phyloP scores from a whole-genome alignment of 2,888 invertebrate species.

The Ecliptopera silaceata region DNA sequence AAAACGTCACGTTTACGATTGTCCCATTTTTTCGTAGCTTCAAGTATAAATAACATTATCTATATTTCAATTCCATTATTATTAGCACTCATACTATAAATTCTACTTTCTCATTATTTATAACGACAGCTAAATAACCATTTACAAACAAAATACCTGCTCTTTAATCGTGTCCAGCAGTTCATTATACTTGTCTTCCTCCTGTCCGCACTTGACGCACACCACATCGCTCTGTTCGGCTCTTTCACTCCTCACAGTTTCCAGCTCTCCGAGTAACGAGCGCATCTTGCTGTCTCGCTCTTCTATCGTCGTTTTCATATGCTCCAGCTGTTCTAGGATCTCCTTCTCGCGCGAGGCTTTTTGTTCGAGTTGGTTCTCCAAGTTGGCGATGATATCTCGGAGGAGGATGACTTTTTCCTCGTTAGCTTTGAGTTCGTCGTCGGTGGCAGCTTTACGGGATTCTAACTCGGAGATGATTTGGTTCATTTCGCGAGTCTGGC shows the following conservation, averaged over 20 bases:
- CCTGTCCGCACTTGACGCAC: constrained; percentile 57
- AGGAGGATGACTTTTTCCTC: constrained; percentile 89
- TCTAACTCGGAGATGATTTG: constrained; percentile 84
- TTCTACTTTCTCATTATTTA: too few species aligned
- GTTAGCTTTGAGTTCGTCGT: constrained; percentile 88
- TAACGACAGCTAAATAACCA: background rate
- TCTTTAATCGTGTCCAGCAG: constrained; percentile 63
- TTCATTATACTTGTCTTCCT: constrained; percentile 56
- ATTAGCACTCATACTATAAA: too few species aligned
- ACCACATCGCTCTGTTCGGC: constrained; percentile 66
- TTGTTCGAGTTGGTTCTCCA: constrained; percentile 89
- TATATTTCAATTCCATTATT: too few species aligned
- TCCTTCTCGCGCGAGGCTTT: constrained; percentile 85
- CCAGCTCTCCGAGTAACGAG: constrained; percentile 78
- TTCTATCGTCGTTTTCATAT: constrained; percentile 80
- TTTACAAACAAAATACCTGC: constrained; percentile 52
- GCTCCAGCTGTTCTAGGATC: constrained; percentile 83
- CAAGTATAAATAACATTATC: too few species aligned
- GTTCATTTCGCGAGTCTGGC: constrained; percentile 88
- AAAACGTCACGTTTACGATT: too few species aligned
- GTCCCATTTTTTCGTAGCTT: too few species aligned
- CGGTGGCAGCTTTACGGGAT: constrained; percentile 84
- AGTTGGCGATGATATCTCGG: constrained; percentile 89
- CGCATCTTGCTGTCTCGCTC: constrained; percentile 83
- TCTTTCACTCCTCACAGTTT: constrained; percentile 74